Percentiles rank a stretch among this genome's conserved stretches.
Conservation (phyloP, 2,113 vertebrate genomes). For the Epinephelus cyanopodus region DNA sequence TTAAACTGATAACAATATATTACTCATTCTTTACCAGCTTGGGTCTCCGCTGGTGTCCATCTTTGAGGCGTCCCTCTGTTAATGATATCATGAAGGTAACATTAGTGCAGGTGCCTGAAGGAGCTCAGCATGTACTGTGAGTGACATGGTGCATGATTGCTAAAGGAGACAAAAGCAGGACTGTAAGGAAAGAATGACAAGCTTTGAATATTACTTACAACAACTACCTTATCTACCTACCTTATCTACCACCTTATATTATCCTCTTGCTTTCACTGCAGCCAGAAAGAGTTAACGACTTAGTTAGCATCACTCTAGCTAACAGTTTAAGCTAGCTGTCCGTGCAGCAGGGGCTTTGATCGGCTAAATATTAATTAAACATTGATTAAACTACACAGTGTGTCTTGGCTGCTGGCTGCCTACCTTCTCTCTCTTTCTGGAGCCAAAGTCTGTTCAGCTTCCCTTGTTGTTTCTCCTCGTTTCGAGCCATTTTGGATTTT, state of each 20-base stretch:
- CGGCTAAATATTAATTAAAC: not conserved
- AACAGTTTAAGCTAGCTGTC: conserved; percentile 11
- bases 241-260: too few species aligned
- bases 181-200: not conserved
- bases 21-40: conserved; percentile 79
- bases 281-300: not conserved
- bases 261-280: not conserved
- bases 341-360: not conserved
- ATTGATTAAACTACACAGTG: fast-evolving
- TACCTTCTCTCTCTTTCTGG: conserved; percentile 85
- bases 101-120: not conserved
- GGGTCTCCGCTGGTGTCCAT: conserved; percentile 76
- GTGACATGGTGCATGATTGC: not conserved
- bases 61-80: conserved; percentile 85
- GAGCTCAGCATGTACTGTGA: not conserved
- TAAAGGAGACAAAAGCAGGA: not conserved
- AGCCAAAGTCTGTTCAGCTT: conserved; percentile 87
- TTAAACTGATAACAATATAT: too few species aligned
- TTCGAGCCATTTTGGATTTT: conserved; percentile 81
- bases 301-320: not conserved
- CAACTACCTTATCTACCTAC: too few species aligned
- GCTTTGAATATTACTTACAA: too few species aligned
- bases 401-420: fast-evolving
- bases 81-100: not conserved
- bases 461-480: conserved; percentile 87